Evolutionary conservation across 2,797 vertebrate genomes (phyloP), one percentile per base, ranked within the genome.

Genomic region (Pagetopsis macropterus): DNA sequence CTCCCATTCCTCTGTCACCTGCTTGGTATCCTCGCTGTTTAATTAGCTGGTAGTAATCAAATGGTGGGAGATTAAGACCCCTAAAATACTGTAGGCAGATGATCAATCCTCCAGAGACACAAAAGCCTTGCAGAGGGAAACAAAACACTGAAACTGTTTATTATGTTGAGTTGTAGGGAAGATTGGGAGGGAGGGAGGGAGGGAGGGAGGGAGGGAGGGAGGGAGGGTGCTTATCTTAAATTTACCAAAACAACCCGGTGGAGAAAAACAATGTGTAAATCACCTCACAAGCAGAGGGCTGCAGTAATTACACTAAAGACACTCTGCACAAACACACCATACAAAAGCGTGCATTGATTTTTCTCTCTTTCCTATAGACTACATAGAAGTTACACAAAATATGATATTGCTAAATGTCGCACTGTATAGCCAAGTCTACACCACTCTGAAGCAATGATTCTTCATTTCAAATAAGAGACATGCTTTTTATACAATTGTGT

Each of bases 31-130:
- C 13, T 57, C 83, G 74, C 83, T 69, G 76, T 92, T 93, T 93
- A 91, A 94, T 93, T 94, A 94, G 91, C 77, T 76, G 85, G 68
- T 84, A 84, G 85, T 83, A 91, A 92, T 91, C 89, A 91, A 93
- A 92, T 83, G 82, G 79, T 83, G 72, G 87, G 79, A 89, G 91
- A 93, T 94, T 91, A 94, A 88, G 81, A 81, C 76, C 75, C 51
- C 71, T 75, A 84, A 91, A 66, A 89, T 89, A 90, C 84, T 84
- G 79, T 83, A 78, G 90, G 91, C 82, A 72, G 87, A 92, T 89
- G 85, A 94, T 91, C 88, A 90, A 92, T 88, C 86, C 89, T 87
- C 82, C 62, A 73, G 90, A 92, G 89, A 91, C 78, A 90, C 79
- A 86, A 84, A 87, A 79, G 84, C 76, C 67, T 79, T 33, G 68